Evolutionary conservation across 2,113 vertebrate species (phyloP), one percentile per base, ranked within the genome.

Genomic region (Pleuronectes platessa): DNA sequence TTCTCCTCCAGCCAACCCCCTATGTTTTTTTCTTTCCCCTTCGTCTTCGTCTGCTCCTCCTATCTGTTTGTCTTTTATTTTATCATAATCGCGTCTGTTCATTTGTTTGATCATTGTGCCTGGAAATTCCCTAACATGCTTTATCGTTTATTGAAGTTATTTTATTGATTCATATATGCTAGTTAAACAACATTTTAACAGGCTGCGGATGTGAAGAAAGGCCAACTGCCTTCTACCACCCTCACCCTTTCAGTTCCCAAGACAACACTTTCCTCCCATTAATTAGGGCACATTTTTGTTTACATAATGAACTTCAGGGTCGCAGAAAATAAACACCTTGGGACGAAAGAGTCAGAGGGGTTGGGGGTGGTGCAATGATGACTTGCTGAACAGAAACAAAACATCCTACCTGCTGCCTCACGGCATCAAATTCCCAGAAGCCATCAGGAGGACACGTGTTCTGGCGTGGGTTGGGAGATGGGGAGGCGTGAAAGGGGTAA

Each of bases 311-410:
- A 89, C 86, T 85, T 88, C 70, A 80, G 81, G 85, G 86, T 89
- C 69, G 78, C 87, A 84, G 86, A 79, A 27, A 88, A 87, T 82
- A 89, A 90, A 83, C 66, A 72, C 78, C 89, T 68, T 84, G 89
- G 91, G 88, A 90, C 53, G 37, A 2, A 26, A 62, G 47, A 53
- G 61, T 51, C 6, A 15, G 61, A 45, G 68, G 63, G 15, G 60
- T 6, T 4, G 3, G 37, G 51, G 49, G 65, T 21, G 59, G 78
- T 74, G 81, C 76, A 79, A 55, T 55, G 79, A 63, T 81, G 83
- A 86, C 84, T 92, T 71, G 75, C 79, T 80, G 83, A 86, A 90
- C 82, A 93, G 89, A 92, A 86, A 90, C 83, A 93, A 91, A 92
- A 86, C 86, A 71, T 79, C 65, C 58, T 89, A 92, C 86, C 82